Conservation (phyloP, 2,888 invertebrate genomes). For the Ectropis crepuscularia region DNA sequence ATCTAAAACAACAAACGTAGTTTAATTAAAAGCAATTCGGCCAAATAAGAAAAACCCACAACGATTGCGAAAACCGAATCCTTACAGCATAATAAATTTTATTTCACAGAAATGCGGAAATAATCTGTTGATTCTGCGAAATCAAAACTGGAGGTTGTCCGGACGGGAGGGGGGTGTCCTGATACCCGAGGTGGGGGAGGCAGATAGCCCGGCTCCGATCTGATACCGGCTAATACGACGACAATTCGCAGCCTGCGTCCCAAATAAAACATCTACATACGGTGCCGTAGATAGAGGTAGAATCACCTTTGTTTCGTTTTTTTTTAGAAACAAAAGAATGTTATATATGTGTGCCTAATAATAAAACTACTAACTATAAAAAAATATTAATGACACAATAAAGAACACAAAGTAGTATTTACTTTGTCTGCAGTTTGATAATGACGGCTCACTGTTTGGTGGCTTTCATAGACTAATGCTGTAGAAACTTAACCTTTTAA, state of each 20-base stretch:
- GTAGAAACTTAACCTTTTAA: too few species aligned
- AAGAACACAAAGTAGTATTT: too few species aligned
- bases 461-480: too few species aligned
- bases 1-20: neutral
- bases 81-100: constrained; percentile 26
- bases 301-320: constrained; percentile 13
- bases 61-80: constrained; percentile 30
- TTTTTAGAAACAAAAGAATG: constrained; percentile 7
- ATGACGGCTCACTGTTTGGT: too few species aligned
- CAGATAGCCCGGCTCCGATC: constrained; percentile 59
- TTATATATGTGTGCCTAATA: too few species aligned
- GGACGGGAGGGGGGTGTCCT: constrained; percentile 39
- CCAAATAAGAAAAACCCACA: constrained; percentile 8
- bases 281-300: constrained; percentile 22
- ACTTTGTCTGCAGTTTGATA: too few species aligned
- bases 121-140: constrained; percentile 50
- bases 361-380: too few species aligned
- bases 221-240: constrained; percentile 73
- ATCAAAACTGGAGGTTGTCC: constrained; percentile 49
- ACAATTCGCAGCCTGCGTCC: constrained; percentile 69
- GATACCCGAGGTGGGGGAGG: constrained; percentile 28
- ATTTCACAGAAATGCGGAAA: constrained; percentile 40
- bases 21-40: constrained; percentile 5
- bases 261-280: constrained; percentile 34
- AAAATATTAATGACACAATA: too few species aligned